Evolutionary conservation across 53 echinoderm and acorn worm genomes (phyloP).

Genomic region (Temnopleurus reevesii): DNA sequence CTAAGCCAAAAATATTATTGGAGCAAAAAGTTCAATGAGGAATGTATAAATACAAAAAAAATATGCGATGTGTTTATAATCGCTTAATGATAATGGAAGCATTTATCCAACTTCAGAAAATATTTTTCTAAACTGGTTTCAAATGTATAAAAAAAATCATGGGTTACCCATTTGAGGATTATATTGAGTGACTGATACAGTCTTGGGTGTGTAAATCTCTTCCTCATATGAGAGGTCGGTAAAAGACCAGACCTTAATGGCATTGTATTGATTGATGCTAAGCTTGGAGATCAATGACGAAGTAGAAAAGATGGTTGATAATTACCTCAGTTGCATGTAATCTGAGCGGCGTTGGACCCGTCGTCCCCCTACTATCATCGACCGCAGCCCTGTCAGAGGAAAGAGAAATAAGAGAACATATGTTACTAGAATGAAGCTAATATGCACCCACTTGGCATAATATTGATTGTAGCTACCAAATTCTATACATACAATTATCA

Average conservation of each 20-base stretch:
- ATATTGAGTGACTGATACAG: conserved; percentile 14
- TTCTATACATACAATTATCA: neutral
- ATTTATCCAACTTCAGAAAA: too few species aligned
- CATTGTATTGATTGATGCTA: conserved; percentile 36
- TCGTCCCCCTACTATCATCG: conserved; percentile 54
- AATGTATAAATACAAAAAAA: too few species aligned
- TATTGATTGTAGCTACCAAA: neutral
- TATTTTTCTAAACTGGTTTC: neutral
- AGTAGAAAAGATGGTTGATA: conserved; percentile 53
- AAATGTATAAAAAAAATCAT: neutral
- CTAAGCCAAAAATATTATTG: neutral
- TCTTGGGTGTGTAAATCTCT: neutral
- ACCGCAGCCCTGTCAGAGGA: conserved; percentile 64
- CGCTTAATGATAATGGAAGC: too few species aligned
- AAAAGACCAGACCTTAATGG: conserved; percentile 46
- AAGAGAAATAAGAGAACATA: conserved; percentile 43
- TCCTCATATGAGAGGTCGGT: neutral
- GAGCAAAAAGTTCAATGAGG: neutral
- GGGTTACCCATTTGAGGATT: neutral
- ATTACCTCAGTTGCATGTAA: conserved; percentile 86
- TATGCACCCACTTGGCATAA: neutral
- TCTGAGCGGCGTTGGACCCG: conserved; percentile 60
- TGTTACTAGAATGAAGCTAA: conserved; percentile 34
- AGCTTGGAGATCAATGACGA: conserved; percentile 31
- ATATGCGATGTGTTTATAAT: neutral